Base-by-base conservation (phyloP, 2,113 vertebrate species). In the Clupea harengus region DNA sequence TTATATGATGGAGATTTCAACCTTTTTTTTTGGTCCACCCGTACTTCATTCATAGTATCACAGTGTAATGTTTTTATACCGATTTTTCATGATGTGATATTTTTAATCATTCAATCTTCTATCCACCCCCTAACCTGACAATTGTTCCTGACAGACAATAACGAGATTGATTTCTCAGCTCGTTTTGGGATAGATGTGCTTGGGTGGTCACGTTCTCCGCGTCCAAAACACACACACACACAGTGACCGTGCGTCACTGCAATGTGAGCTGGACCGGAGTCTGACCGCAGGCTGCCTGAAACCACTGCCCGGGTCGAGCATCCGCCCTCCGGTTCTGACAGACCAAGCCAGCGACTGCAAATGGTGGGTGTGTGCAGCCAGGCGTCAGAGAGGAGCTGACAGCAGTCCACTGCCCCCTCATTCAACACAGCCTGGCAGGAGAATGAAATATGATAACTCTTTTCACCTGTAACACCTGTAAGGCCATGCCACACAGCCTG, bases 271-370 rank as follows among this genome's bases (percentile, higher is more conserved):
- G 86, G 87, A 86, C 86, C 50, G 15, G 83, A 84, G 86, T 85
- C 83, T 88, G 88, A 88, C 89, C 89, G 84, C 89, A 89, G 80
- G 85, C 87, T 85, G 87, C 60, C 85, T 87, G 83, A 90, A 90
- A 90, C 89, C 89, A 88, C 87, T 90, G 87, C 87, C 86, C 75
- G 83, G 89, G 88, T 89, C 88, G 85, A 86, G 85, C 82, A 89
- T 89, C 86, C 88, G 67, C 85, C 86, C 83, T 89, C 83, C 82
- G 81, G 32, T 84, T 82, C 85, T 86, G 81, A 86, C 64, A 78
- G 84, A 84, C 78, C 87, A 86, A 90, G 86, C 85, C 88, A 86
- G 85, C 47, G 52, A 45, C 82, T 81, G 85, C 72, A 44, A 78
- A 78, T 44, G 72, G 72, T 78, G 72, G 28, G 72, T 78, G 72